Conservation (phyloP, 2,113 vertebrate genomes). For the Daboia siamensis region DNA sequence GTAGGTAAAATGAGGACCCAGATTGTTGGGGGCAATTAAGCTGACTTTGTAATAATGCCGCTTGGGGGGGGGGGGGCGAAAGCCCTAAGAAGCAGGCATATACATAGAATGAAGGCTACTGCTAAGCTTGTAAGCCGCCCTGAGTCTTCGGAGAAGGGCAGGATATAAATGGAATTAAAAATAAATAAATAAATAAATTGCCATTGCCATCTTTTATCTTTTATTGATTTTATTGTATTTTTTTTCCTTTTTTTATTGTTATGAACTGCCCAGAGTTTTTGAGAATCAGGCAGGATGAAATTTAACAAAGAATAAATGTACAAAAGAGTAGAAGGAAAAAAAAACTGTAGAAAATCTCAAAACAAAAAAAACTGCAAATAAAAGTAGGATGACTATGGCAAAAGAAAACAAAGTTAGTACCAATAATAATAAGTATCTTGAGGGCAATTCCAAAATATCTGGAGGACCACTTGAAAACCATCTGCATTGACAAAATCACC, state of each 20-base stretch:
- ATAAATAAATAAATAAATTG: too few species aligned
- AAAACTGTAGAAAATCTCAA: not conserved
- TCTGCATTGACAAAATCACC: not conserved
- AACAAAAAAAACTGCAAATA: not conserved
- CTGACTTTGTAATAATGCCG: too few species aligned
- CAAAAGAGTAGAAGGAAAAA: not conserved
- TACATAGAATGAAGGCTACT: too few species aligned
- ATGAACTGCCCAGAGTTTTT: not conserved
- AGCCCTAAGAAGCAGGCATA: too few species aligned
- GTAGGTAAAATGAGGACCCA: too few species aligned
- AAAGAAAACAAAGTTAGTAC: not conserved
- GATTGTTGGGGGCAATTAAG: too few species aligned
- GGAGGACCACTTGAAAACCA: not conserved
- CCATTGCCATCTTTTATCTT: not conserved
- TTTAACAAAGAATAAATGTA: not conserved
- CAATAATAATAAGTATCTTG: not conserved
- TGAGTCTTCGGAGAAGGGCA: too few species aligned
- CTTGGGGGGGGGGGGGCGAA: too few species aligned
- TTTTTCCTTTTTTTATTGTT: not conserved
- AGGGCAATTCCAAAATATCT: not conserved
- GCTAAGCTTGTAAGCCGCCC: too few species aligned
- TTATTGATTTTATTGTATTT: not conserved
- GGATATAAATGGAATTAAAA: too few species aligned
- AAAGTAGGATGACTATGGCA: not conserved
- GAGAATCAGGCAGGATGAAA: not conserved